These are phyloP conservation scores for Scelioninae gen. 2 DNA, from an alignment of 2,888 invertebrate genomes.

Conservation along the genomic window DNA sequence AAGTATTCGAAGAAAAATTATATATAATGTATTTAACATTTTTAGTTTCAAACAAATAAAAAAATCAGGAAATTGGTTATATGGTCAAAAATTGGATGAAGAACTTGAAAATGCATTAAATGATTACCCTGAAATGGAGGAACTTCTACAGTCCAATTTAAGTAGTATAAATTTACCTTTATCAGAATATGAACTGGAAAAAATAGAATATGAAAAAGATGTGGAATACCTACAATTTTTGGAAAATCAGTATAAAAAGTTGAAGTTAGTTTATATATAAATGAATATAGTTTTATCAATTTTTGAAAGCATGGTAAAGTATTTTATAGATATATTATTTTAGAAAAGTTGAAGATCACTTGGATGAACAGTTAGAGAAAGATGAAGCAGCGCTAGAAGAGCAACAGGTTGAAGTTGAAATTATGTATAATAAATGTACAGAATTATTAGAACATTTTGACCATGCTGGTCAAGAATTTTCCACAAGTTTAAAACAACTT, in stretches of 20 bases:
- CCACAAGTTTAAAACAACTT: constrained; percentile 64
- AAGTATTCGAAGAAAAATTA: no score
- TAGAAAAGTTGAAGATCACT: constrained; percentile 61
- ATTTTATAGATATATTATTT: background rate
- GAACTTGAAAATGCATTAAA: constrained; percentile 64
- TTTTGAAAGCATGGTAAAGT: background rate
- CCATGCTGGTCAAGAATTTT: constrained; percentile 62
- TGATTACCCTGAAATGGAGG: constrained; percentile 68
- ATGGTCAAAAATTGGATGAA: constrained; percentile 66
- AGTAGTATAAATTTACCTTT: constrained; percentile 54
- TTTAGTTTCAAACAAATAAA: constrained; percentile 67
- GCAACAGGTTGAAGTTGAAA: constrained; percentile 62
- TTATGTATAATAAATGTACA: constrained; percentile 62
- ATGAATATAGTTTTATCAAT: constrained; percentile 16
- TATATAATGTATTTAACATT: no score
- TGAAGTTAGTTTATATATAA: constrained; percentile 65
- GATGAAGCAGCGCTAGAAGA: constrained; percentile 61
- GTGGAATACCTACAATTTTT: constrained; percentile 64
- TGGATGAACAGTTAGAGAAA: constrained; percentile 64
- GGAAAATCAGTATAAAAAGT: constrained; percentile 63
- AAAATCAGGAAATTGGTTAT: constrained; percentile 65
- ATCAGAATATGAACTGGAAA: constrained; percentile 62
- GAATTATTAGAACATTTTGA: constrained; percentile 64
- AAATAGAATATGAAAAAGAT: constrained; percentile 65
- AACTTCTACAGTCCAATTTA: constrained; percentile 61